Conservation (phyloP, 2,888 invertebrate species). For the Morinoia aosen region DNA sequence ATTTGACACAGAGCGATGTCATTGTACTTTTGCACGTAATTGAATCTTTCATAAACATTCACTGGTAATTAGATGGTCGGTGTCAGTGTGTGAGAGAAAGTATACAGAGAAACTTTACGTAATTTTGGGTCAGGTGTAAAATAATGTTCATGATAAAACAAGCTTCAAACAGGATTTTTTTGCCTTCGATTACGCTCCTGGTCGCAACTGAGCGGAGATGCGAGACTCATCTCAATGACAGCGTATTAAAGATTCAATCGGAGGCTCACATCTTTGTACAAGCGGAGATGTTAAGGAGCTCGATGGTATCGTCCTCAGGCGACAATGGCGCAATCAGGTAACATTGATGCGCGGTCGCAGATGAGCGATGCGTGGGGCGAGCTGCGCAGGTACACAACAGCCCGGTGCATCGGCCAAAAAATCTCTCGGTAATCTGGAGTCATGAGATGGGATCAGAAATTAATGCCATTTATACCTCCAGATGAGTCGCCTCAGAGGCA, state of each 20-base stretch:
- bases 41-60: background rate
- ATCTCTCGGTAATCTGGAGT: background rate
- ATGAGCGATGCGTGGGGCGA: background rate
- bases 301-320: conserved; percentile 1
- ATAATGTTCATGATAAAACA: background rate
- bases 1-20: background rate
- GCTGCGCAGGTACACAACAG: background rate
- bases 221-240: background rate
- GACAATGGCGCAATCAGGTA: conserved; percentile 26
- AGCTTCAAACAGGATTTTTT: background rate
- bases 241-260: background rate
- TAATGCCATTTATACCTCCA: background rate
- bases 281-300: background rate
- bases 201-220: background rate
- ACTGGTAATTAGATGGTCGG: background rate
- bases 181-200: background rate
- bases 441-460: background rate
- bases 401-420: background rate
- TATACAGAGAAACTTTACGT: background rate
- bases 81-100: background rate
- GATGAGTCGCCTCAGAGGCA: background rate
- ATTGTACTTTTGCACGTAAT: background rate
- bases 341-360: background rate
- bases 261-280: background rate
- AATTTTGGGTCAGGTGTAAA: background rate